Evolutionary conservation across 2,113 vertebrate species (phyloP), one percentile per base, ranked within the genome.

Genomic region (Rhynchomys soricoides): DNA sequence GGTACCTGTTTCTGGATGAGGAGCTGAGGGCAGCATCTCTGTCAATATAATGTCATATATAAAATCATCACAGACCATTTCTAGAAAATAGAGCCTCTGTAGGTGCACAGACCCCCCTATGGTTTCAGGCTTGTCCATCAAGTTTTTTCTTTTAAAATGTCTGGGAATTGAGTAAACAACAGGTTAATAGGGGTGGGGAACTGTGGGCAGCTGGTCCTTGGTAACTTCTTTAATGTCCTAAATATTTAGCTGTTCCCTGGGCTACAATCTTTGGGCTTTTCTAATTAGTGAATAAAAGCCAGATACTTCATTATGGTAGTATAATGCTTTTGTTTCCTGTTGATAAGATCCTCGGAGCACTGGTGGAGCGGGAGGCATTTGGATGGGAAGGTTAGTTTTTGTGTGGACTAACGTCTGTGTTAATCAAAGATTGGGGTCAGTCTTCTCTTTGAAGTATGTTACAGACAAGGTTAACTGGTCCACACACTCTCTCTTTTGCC

Each of bases 201-300:
- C 45, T 86, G 88, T 89, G 82, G 90, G 93, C 52, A 87, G 93
- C 66, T 83, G 96, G 97, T 97, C 97, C 97, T 96, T 45, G 87
- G 77, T 79, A 78, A 79, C 91, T 95, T 94, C 45, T 96, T 86
- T 64, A 96, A 55, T 86, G 0, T 87, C 88, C 96, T 98, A 98
- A 98, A 98, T 98, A 98, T 98, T 98, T 98, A 68, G 93, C 93
- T 94, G 98, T 98, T 98, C 98, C 98, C 98, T 83, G 98, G 98
- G 50, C 98, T 98, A 97, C 98, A 97, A 91, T 97, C 94, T 95
- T 95, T 0, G 26, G 97, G 89, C 75, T 96, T 90, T 98, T 92
- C 75, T 96, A 95, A 96, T 98, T 94, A 97, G 96, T 86, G 96
- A 75, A 94, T 97, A 95, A 93, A 93, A 9, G 95, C 96, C 96